Conservation (phyloP, 2,113 vertebrate genomes). For the Hydrolagus affinis region DNA sequence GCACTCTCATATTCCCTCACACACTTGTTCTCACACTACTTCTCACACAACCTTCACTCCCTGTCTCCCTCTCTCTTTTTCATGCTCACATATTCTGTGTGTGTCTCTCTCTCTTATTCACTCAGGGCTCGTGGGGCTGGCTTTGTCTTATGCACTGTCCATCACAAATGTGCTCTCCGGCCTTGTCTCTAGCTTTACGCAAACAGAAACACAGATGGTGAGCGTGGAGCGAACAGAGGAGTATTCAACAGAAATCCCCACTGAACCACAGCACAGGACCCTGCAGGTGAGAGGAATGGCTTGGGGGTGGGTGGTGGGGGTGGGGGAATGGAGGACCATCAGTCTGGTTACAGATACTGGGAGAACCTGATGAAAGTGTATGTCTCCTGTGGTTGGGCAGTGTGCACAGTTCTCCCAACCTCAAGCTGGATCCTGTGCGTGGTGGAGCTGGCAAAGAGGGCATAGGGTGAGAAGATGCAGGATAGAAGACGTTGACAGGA, state of each 20-base stretch:
- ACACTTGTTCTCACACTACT: background rate
- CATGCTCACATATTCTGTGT: no score
- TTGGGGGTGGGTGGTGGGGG: no score
- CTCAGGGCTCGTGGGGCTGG: constrained; percentile 80
- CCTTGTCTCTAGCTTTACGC: constrained; percentile 79
- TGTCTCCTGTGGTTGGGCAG: background rate
- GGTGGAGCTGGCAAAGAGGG: no score
- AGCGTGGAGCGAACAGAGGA: constrained; percentile 86
- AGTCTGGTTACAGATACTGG: background rate
- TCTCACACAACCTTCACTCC: background rate
- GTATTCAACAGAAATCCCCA: constrained; percentile 68
- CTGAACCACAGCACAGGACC: constrained; percentile 59
- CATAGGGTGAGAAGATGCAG: no score
- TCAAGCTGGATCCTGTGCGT: no score
- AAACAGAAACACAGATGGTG: constrained; percentile 89
- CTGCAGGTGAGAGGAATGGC: background rate
- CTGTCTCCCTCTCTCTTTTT: background rate
- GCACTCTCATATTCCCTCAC: background rate
- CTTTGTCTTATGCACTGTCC: constrained; percentile 82
- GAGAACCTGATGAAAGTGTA: background rate
- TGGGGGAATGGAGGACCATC: no score
- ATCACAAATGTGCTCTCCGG: constrained; percentile 77
- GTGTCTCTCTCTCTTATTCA: background rate
- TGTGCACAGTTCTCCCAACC: no score
- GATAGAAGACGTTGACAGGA: no score